Percentiles rank a stretch among this genome's conserved stretches.
phyloP scores from a whole-genome alignment of 2,888 invertebrate genomes.

The Podotricha telesiphe region DNA sequence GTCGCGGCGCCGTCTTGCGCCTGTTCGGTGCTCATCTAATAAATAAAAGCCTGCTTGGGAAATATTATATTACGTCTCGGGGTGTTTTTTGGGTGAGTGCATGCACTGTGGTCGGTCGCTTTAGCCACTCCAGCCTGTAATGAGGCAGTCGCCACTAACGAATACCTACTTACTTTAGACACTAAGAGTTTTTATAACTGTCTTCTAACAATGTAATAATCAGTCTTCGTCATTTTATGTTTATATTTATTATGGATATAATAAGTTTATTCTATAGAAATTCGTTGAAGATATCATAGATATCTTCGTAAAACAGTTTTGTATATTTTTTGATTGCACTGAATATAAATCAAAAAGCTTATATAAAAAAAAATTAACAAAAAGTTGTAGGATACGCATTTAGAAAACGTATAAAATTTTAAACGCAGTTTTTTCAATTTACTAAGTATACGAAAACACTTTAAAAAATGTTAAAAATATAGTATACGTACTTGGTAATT shows the following conservation, averaged over 20 bases:
- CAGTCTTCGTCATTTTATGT: not conserved
- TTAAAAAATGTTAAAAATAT: too few species aligned
- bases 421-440: too few species aligned
- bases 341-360: too few species aligned
- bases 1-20: conserved; percentile 75
- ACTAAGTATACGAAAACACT: too few species aligned
- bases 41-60: conserved; percentile 82
- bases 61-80: conserved; percentile 82
- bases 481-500: too few species aligned
- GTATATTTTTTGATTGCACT: too few species aligned
- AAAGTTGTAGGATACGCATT: too few species aligned
- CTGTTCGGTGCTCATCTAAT: conserved; percentile 66
- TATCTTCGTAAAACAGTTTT: too few species aligned
- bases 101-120: conserved; percentile 63
- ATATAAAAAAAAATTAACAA: too few species aligned
- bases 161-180: conserved; percentile 12
- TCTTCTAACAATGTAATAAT: not conserved
- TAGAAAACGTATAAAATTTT: too few species aligned
- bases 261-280: conserved; percentile 1
- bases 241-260: not conserved
- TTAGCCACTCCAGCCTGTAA: conserved; percentile 68
- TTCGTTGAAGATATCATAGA: not conserved
- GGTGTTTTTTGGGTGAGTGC: conserved; percentile 73
- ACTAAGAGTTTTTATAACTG: conserved; percentile 2
- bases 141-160: conserved; percentile 52